Evolutionary conservation across 1,140 invertebrate species (phyloP), one percentile per base, ranked within the genome.

Genomic region (Hyles euphorbiae): DNA sequence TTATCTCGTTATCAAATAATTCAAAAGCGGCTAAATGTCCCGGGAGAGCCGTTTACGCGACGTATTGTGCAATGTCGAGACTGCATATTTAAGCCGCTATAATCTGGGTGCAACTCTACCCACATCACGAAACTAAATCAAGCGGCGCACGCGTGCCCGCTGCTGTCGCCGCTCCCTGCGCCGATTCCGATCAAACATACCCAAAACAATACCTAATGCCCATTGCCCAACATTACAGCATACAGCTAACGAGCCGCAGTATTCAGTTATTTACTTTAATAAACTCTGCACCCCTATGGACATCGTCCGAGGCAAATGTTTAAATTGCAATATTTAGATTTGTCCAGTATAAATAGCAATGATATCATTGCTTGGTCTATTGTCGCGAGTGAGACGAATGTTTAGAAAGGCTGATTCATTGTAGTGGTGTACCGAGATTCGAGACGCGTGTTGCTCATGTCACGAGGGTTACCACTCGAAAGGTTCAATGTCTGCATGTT

Each of bases 401-500:
- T 62, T 66, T 64, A 72, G 58, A 74, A 69, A 73, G 65, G 54
- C 66, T 78, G 75, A 80, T 72, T 85, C 82, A 78, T 82, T 70
- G 64, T 60, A 57, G 52, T 61, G 58, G 56, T 63, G 63, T 59
- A 67, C 59, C 44, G 45, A 47, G 49, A 22, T 22, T 22, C n/a
- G 56, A 34, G 51, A 43, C 55, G 53, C 49, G 64, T 68, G 62
- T 65, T 47, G 65, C 61, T 55, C 61, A 60, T 74, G 74, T 74
- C 64, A 70, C 53, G 68, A 62, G 65, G 70, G 70, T 77, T 72
- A 75, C 63, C 58, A 66, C 62, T 63, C 66, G 5, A 40, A 40
- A 81, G 74, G 81, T 80, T 83, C 78, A 83, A 74, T 76, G 79
- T 79, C 74, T 78, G 53, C 63, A 49, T 54, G 61, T 53, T 74